Percentiles rank a stretch among this genome's conserved stretches.
phyloP scores from a whole-genome alignment of 2,797 vertebrate genomes.

The Rhinatrema bivittatum region DNA sequence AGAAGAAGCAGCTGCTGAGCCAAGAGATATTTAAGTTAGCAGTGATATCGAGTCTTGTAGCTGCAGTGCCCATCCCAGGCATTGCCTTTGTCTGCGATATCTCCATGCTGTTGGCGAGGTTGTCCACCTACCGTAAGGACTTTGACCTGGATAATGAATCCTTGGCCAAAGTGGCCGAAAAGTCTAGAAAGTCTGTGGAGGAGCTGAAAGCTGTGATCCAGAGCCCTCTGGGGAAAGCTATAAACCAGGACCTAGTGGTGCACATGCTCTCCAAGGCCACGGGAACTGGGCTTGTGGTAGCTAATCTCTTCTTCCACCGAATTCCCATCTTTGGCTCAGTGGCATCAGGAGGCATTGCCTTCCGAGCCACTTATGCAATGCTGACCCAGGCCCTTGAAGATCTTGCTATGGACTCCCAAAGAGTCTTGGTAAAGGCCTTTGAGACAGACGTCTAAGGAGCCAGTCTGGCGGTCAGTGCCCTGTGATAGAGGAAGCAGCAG shows the following conservation, averaged over 20 bases:
- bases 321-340: slow-evolving; percentile 34
- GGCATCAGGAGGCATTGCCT: slow-evolving; percentile 41
- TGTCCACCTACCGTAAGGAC: slow-evolving; percentile 43
- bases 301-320: slow-evolving; percentile 30
- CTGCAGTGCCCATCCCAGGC: slow-evolving; percentile 39
- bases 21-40: slow-evolving; percentile 43
- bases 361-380: slow-evolving; percentile 39
- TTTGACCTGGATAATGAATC: slow-evolving; percentile 52
- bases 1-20: slow-evolving; percentile 33
- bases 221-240: slow-evolving; percentile 36
- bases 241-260: slow-evolving; percentile 20
- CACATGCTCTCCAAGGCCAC: slow-evolving; percentile 31
- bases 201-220: slow-evolving; percentile 44
- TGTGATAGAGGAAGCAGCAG: no score
- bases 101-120: slow-evolving; percentile 29
- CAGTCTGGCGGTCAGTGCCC: background rate
- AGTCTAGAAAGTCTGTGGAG: slow-evolving; percentile 36
- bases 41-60: slow-evolving; percentile 31
- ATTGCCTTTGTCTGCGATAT: slow-evolving; percentile 41
- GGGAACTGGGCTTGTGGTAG: slow-evolving; percentile 33
- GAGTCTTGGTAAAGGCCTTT: slow-evolving; percentile 18
- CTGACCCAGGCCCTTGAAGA: slow-evolving; percentile 41
- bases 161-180: slow-evolving; percentile 41
- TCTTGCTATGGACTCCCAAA: slow-evolving; percentile 34
- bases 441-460: background rate